These are phyloP conservation scores for Gadus macrocephalus DNA, from an alignment of 2,113 vertebrate species.

Conservation along the genomic window DNA sequence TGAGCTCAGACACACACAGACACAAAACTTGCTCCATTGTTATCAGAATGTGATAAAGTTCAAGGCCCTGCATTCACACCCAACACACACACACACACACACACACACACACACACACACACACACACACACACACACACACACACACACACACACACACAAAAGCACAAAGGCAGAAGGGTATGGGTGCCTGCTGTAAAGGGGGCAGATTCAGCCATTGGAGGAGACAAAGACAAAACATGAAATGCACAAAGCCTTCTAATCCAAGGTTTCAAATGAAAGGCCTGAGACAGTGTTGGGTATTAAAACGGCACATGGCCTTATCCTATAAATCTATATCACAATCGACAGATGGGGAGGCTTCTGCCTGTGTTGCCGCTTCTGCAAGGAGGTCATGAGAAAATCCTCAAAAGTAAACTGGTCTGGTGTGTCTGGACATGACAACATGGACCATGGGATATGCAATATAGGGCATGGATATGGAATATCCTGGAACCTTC, in stretches of 20 bases:
- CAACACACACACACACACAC: conserved; percentile 25
- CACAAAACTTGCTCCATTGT: conserved; percentile 29
- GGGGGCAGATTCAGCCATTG: conserved; percentile 17
- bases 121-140: conserved; percentile 18
- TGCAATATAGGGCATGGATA: conserved; percentile 3
- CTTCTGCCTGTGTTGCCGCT: conserved; percentile 45
- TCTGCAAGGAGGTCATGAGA: conserved; percentile 28
- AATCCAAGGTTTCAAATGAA: conserved; percentile 66
- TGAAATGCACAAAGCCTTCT: conserved; percentile 40
- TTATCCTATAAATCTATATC: conserved; percentile 66
- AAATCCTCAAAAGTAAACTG: background rate
- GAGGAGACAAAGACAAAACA: conserved; percentile 31
- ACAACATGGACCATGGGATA: background rate
- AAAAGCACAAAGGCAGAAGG: conserved; percentile 19
- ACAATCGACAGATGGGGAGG: conserved; percentile 62
- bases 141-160: conserved; percentile 18
- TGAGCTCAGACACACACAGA: conserved; percentile 3
- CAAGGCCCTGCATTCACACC: conserved; percentile 42
- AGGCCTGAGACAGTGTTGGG: conserved; percentile 42
- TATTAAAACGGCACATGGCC: conserved; percentile 40
- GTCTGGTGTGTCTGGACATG: too few relatives aligned
- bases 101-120: conserved; percentile 19
- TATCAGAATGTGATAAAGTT: conserved; percentile 56
- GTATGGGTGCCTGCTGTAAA: conserved; percentile 26
- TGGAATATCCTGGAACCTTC: background rate